phyloP scores from a whole-genome alignment of 2,113 vertebrate species.

The Dipodomys merriami region DNA sequence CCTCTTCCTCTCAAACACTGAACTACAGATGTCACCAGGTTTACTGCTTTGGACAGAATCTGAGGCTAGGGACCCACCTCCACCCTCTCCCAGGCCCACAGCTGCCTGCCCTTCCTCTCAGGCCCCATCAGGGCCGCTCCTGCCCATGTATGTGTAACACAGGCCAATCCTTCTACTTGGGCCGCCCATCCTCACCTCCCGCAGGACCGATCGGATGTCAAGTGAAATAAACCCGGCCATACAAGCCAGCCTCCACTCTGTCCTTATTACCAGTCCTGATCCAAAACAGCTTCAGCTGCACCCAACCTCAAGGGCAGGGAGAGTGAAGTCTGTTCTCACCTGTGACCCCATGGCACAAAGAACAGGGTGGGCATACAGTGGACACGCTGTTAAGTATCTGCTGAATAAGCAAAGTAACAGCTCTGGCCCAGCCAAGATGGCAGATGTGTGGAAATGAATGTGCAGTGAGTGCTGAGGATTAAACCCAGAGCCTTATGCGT shows the following conservation, averaged over 20 bases:
- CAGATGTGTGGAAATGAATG: background rate
- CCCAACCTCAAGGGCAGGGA: background rate
- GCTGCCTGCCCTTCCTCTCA: background rate
- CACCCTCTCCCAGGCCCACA: background rate
- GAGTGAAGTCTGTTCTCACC: too few species aligned
- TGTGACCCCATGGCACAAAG: background rate
- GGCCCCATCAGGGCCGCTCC: background rate
- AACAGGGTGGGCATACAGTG: background rate
- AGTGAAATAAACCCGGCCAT: background rate
- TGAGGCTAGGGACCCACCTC: background rate
- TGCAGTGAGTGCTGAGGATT: too few species aligned
- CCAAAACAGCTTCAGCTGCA: background rate
- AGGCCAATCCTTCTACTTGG: background rate
- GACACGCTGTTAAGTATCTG: background rate
- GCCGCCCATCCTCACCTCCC: background rate
- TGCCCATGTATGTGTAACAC: background rate
- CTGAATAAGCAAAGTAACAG: background rate
- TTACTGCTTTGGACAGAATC: background rate
- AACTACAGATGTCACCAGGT: too few species aligned
- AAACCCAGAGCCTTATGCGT: background rate
- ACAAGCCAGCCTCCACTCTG: background rate
- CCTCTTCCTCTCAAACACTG: background rate
- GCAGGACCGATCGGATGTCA: constrained; percentile 3
- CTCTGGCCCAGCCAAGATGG: background rate
- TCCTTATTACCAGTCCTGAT: background rate